A percentile compares a stretch with the other conserved stretches of the same genome.
phyloP scores from a whole-genome alignment of 2,888 invertebrate genomes.

The Andrena bicolor region DNA sequence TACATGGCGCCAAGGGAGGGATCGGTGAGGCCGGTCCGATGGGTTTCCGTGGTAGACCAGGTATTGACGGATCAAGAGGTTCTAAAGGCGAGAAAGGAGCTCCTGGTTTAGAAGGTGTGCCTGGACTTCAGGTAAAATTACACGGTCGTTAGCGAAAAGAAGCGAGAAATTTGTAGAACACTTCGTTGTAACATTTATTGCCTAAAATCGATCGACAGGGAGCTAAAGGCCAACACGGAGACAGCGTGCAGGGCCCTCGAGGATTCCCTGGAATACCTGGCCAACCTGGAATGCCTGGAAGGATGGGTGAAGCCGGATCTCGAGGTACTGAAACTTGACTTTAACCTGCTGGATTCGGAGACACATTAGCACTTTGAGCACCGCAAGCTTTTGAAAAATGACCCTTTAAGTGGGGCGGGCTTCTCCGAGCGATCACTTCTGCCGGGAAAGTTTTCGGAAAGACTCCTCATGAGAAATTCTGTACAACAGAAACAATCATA shows the following conservation, averaged over 20 bases:
- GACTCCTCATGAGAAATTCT: no score
- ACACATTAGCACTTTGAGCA: no score
- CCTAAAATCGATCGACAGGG: conserved; percentile 73
- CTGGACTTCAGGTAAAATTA: conserved; percentile 83
- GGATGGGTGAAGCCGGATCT: conserved; percentile 78
- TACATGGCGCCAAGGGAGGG: conserved; percentile 81
- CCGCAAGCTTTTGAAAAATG: no score
- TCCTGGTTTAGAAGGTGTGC: conserved; percentile 85
- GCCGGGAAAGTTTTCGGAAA: no score
- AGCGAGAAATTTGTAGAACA: background rate
- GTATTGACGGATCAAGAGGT: conserved; percentile 81
- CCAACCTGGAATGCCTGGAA: conserved; percentile 85
- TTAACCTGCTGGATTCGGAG: background rate
- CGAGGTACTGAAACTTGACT: conserved; percentile 69
- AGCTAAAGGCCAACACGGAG: conserved; percentile 85
- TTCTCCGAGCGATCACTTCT: no score
- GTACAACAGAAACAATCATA: no score
- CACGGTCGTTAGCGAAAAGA: background rate
- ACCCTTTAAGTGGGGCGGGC: no score
- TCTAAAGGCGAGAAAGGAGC: conserved; percentile 85
- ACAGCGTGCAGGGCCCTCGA: conserved; percentile 86
- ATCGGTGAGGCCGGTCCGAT: conserved; percentile 83
- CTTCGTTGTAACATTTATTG: background rate
- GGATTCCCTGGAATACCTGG: conserved; percentile 88
- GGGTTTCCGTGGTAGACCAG: conserved; percentile 80